Percentiles rank a stretch among this genome's conserved stretches.
These are phyloP conservation scores for Bombus picipes DNA, from an alignment of 1,140 invertebrate species.

Conservation along the genomic window DNA sequence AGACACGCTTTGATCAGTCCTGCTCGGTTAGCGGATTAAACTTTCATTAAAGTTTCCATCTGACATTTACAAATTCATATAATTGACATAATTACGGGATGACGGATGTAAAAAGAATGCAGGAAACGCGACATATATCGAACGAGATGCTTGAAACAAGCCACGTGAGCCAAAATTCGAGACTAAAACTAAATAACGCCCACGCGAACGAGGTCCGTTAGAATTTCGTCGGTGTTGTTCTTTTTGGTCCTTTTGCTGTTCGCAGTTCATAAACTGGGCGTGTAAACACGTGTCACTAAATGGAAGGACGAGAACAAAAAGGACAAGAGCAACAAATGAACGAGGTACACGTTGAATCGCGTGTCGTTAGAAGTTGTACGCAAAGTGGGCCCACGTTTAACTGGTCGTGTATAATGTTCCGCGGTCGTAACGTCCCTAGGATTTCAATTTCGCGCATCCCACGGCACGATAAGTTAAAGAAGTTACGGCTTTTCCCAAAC, in stretches of 20 bases:
- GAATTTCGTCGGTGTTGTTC: constrained; percentile 12
- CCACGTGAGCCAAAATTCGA: neutral
- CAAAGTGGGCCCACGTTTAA: constrained; percentile 38
- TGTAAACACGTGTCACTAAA: constrained; percentile 49
- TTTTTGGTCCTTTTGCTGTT: constrained; percentile 32
- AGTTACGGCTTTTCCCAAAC: neutral
- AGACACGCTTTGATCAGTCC: neutral
- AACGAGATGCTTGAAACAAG: neutral
- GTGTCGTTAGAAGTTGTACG: constrained; percentile 50
- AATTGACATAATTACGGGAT: neutral
- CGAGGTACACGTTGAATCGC: constrained; percentile 42
- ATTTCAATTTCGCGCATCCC: neutral
- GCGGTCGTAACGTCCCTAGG: neutral
- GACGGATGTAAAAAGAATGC: neutral
- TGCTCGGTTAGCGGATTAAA: neutral
- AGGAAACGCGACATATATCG: neutral
- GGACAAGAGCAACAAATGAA: neutral
- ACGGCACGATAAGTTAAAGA: neutral
- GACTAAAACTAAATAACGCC: constrained; percentile 21
- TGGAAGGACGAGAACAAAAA: constrained; percentile 4
- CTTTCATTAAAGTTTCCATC: neutral
- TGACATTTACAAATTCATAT: neutral
- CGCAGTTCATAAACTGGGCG: constrained; percentile 38
- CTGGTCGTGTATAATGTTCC: neutral
- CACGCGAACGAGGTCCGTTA: constrained; percentile 33